Conservation (phyloP, 1,140 invertebrate species). For the Tetramorium simillimum region DNA sequence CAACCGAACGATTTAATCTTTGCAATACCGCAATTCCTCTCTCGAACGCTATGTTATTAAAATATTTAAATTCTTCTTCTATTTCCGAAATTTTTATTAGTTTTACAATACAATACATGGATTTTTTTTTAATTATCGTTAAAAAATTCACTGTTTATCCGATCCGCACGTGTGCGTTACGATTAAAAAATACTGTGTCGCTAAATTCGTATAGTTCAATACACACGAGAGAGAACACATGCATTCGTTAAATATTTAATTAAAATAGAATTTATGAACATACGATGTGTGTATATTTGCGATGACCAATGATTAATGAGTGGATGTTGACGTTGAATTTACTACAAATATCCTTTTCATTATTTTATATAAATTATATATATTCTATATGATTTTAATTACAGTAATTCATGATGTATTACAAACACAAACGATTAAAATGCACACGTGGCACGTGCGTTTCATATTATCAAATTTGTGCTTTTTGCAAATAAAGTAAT, state of each 20-base stretch:
- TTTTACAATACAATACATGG: background rate
- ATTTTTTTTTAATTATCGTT: background rate
- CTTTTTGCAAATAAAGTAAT: background rate
- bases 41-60: background rate
- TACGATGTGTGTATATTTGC: background rate
- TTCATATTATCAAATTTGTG: background rate
- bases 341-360: slow-evolving; percentile 16
- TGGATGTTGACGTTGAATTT: slow-evolving; percentile 12
- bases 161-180: background rate
- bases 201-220: slow-evolving; percentile 13
- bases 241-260: slow-evolving; percentile 26
- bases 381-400: background rate
- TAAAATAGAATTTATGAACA: slow-evolving; percentile 5
- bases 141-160: background rate
- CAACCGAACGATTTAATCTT: slow-evolving; percentile 42
- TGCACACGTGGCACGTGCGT: background rate
- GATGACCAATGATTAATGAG: background rate
- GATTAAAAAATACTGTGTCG: slow-evolving; percentile 23
- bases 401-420: background rate
- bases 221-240: background rate
- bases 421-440: slow-evolving; percentile 28
- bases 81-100: background rate
- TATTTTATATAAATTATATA: slow-evolving; percentile 20
- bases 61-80: slow-evolving; percentile 1
- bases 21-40: background rate